Evolutionary conservation across 2,113 vertebrate species (phyloP), one percentile per base, ranked within the genome.

Genomic region (Tyto alba): DNA sequence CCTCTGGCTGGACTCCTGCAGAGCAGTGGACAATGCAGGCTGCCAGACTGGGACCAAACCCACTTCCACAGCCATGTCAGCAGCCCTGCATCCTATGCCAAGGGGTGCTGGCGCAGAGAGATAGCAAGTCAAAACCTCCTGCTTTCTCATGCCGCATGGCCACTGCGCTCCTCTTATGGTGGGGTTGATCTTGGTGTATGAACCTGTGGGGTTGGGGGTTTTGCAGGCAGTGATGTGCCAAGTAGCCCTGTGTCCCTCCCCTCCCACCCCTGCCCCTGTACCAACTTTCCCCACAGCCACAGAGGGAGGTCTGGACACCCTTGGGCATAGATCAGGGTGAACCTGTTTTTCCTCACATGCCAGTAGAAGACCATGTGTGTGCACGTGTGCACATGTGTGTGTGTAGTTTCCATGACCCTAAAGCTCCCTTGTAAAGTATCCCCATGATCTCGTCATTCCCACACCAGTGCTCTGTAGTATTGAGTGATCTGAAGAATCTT

Each of bases 311-410:
- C 36, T 69, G n/a, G 36, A 5, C 11, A 64, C 25, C 21, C n/a
- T 66, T 32, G 34, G 43, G 40, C 57, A 17, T 0, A 2, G 15
- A 7, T 40, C 38, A 32, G 41, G 53, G 8, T 48, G n/a, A n/a
- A n/a, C n/a, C n/a, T n/a, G n/a, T n/a, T n/a, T 69, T 79, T 27
- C n/a, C 30, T 38, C 40, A 17, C 27, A 15, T 50, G 32, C 36
- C 32, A 68, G 45, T 18, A n/a, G n/a, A 47, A 62, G 16, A 18
- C 20, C 7, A 27, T 6, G 22, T 16, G 17, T 5, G 6, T 74
- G 30, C 12, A 53, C 45, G 5, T n/a, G 52, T 19, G n/a, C 9
- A 2, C 9, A 64, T 3, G 1, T 0, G 0, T 6, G 8, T 41
- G 5, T 30, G 25, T 13, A 32, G 13, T 13, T 62, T 41, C 69